Evolutionary conservation across 2,797 vertebrate species (phyloP).

Genomic region (Pterois miles): DNA sequence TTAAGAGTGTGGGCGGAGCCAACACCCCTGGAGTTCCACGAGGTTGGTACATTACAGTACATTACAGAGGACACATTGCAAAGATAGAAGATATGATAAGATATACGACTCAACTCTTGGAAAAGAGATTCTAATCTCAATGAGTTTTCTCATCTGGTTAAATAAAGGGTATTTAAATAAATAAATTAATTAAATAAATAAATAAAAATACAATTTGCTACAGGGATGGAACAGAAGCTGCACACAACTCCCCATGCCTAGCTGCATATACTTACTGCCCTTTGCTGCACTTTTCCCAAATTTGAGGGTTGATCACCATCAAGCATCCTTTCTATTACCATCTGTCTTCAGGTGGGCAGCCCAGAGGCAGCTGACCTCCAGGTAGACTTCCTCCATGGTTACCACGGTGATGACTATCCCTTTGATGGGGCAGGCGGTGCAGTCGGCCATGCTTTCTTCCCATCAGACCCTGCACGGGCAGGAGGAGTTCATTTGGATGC

Average conservation of each 20-base stretch:
- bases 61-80: neutral
- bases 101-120: too few species aligned
- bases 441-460: constrained; percentile 86
- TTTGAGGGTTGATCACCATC: neutral
- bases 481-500: constrained; percentile 83
- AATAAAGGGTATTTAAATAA: too few species aligned
- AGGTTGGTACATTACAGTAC: constrained; percentile 60
- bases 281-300: too few species aligned
- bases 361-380: constrained; percentile 76
- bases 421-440: constrained; percentile 84
- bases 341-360: constrained; percentile 70
- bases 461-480: constrained; percentile 78
- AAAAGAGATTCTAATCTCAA: too few species aligned
- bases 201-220: too few species aligned
- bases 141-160: too few species aligned
- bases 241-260: too few species aligned
- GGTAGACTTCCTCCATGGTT: constrained; percentile 80
- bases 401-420: constrained; percentile 82
- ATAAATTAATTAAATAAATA: too few species aligned
- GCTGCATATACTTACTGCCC: too few species aligned
- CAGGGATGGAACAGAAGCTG: too few species aligned
- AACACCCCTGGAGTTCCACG: constrained; percentile 79
- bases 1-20: constrained; percentile 82
- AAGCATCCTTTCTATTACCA: neutral
- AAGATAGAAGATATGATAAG: neutral